Percentiles rank a stretch among this genome's conserved stretches.
phyloP scores from a whole-genome alignment of 92 coral and sea anemone genomes.

The Muricea muricata region DNA sequence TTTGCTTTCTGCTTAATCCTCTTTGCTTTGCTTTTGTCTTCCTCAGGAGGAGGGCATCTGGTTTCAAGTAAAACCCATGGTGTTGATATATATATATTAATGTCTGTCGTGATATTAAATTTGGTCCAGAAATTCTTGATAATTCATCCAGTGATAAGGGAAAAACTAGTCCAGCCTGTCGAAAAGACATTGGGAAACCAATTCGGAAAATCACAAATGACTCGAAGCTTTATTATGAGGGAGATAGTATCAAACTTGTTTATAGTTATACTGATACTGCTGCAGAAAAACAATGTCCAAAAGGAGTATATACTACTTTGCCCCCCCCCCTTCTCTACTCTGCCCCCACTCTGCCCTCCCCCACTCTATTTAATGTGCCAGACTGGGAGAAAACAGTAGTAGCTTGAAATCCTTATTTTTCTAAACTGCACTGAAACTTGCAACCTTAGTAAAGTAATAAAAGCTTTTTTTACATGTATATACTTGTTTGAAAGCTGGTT shows the following conservation, averaged over 20 bases:
- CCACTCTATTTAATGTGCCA: no score
- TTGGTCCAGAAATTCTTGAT: constrained; percentile 12
- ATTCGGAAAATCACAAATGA: constrained; percentile 36
- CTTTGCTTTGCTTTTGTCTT: neutral
- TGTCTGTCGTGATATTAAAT: constrained; percentile 89
- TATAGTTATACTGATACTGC: constrained; percentile 48
- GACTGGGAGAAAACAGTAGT: no score
- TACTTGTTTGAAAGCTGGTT: no score
- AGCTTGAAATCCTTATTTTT: no score
- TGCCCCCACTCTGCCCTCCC: no score
- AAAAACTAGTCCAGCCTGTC: constrained; percentile 69
- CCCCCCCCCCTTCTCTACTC: no score
- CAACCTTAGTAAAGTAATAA: no score
- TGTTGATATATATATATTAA: constrained; percentile 82
- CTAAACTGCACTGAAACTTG: no score
- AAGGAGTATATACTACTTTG: constrained; percentile 56
- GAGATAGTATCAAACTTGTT: constrained; percentile 45
- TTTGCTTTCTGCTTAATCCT: neutral
- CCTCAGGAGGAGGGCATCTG: constrained; percentile 93
- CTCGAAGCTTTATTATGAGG: neutral
- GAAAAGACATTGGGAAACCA: constrained; percentile 36
- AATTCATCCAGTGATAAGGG: constrained; percentile 35
- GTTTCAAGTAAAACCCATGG: constrained; percentile 68
- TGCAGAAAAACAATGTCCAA: constrained; percentile 29
- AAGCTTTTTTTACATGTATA: no score